These are phyloP conservation scores for Cyanoramphus novaezelandiae DNA, from an alignment of 2,113 vertebrate species.

Conservation along the genomic window DNA sequence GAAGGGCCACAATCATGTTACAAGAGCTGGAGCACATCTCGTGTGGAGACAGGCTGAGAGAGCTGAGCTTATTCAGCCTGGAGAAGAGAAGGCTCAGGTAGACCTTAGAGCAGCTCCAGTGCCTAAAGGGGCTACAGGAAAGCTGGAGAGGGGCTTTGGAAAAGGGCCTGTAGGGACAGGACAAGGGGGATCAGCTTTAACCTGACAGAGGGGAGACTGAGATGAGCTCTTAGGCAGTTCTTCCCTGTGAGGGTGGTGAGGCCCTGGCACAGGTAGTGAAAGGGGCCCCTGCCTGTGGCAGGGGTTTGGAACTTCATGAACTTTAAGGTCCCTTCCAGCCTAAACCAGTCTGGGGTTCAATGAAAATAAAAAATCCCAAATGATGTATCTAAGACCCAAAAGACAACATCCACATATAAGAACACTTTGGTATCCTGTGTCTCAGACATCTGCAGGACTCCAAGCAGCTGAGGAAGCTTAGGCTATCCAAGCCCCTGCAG, in stretches of 20 bases:
- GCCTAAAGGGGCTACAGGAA: neutral
- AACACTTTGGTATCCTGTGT: too few relatives aligned
- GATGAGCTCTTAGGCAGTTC: neutral
- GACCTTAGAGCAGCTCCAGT: neutral
- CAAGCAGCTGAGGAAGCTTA: rapidly evolving
- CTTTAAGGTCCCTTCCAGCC: neutral
- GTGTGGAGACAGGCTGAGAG: neutral
- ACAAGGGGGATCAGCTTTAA: neutral
- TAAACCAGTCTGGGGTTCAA: neutral
- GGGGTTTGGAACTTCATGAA: neutral
- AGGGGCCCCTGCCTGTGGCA: neutral
- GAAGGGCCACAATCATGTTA: neutral
- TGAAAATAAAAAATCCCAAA: neutral
- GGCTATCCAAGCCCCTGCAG: neutral
- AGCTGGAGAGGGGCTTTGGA: neutral
- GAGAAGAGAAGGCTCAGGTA: neutral
- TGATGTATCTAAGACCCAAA: neutral
- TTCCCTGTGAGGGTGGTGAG: neutral
- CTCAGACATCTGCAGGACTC: rapidly evolving
- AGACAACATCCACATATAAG: neutral
- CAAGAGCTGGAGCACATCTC: neutral
- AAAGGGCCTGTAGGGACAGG: neutral
- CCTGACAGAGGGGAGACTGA: neutral
- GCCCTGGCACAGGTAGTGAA: neutral
- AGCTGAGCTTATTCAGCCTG: neutral